Conservation (phyloP, 2,113 vertebrate genomes). For the Baryphthengus martii region DNA sequence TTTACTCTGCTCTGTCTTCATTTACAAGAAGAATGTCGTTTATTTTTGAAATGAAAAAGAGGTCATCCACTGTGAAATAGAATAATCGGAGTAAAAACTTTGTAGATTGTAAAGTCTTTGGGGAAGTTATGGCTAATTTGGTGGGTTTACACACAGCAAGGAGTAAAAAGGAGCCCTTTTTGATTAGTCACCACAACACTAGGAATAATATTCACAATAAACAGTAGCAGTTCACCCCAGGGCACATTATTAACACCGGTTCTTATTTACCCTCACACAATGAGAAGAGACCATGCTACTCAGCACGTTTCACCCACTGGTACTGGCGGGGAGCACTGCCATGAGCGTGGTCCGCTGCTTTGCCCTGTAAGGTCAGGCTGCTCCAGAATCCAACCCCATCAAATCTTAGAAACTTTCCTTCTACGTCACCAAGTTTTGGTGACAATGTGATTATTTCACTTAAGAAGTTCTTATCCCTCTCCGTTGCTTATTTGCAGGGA, state of each 20-base stretch:
- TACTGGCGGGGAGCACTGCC: background rate
- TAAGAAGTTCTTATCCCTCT: background rate
- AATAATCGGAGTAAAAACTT: background rate
- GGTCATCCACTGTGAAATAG: background rate
- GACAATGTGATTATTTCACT: background rate
- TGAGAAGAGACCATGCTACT: background rate
- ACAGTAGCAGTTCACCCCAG: background rate
- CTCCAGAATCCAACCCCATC: background rate
- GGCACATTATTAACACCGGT: background rate
- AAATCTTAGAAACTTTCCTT: background rate
- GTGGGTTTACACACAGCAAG: background rate
- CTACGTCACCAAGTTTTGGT: background rate
- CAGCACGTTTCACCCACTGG: background rate
- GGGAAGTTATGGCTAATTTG: background rate
- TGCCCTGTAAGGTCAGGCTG: background rate
- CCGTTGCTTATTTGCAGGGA: accelerated
- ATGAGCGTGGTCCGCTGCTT: accelerated
- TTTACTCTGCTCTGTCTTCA: background rate
- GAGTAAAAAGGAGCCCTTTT: background rate
- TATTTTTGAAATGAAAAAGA: background rate
- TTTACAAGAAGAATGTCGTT: background rate
- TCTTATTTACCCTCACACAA: background rate
- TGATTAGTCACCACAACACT: background rate
- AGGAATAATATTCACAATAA: background rate
- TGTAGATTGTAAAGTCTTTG: background rate